These are phyloP conservation scores for Spodoptera frugiperda DNA, from an alignment of 1,140 invertebrate species.

Conservation along the genomic window DNA sequence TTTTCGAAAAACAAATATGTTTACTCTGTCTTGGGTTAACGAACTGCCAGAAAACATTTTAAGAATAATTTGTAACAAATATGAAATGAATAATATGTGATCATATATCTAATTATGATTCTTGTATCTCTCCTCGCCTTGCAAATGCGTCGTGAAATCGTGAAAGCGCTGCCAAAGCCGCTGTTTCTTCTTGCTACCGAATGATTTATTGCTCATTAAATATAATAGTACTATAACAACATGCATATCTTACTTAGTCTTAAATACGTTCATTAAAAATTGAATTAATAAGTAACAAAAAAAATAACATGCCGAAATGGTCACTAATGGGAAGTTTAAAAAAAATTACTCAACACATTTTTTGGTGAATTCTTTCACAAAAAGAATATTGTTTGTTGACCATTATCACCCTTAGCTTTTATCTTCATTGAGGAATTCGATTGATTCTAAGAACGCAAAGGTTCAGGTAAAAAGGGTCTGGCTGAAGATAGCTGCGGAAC, in stretches of 20 bases:
- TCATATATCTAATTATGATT: conserved; percentile 22
- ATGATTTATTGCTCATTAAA: conserved; percentile 38
- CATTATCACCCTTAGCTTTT: not conserved
- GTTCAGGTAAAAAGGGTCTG: conserved; percentile 30
- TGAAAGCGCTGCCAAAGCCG: conserved; percentile 34
- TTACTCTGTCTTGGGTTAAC: not conserved
- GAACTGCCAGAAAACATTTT: conserved; percentile 6
- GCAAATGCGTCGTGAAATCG: conserved; percentile 37
- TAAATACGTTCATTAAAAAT: not conserved
- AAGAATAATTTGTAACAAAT: not conserved
- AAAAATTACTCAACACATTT: not conserved
- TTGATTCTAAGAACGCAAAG: conserved; percentile 31
- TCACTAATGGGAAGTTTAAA: not conserved
- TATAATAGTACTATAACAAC: not conserved
- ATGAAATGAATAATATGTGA: not conserved
- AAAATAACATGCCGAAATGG: not conserved
- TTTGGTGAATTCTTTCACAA: not conserved
- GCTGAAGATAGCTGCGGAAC: not conserved
- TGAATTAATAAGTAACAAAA: not conserved
- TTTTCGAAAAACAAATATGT: conserved; percentile 16
- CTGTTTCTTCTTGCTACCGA: conserved; percentile 13
- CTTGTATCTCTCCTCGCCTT: not conserved
- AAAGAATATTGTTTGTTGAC: not conserved
- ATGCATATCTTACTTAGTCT: not conserved
- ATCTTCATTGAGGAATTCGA: conserved; percentile 6